Evolutionary conservation across 2,888 invertebrate species (phyloP).

Genomic region (Scelioninae gen. 1): DNA sequence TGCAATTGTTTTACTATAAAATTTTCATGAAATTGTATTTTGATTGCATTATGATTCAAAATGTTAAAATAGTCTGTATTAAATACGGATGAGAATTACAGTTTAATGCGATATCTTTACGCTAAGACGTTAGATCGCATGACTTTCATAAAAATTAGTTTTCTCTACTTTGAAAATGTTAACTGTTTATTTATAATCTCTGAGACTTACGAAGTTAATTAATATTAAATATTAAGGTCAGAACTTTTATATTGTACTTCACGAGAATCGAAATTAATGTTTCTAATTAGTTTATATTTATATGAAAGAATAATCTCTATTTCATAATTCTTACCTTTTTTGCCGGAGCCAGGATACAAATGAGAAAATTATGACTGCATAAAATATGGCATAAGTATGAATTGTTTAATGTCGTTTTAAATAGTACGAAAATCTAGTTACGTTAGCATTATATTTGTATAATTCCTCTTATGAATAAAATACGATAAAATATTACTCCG

Average conservation of each 20-base stretch:
- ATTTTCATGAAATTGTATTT: background rate
- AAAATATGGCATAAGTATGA: slow-evolving; percentile 1
- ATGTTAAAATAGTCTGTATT: too few species aligned
- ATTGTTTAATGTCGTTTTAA: slow-evolving; percentile 13
- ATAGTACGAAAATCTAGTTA: background rate
- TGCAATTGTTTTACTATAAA: background rate
- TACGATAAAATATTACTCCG: slow-evolving; percentile 30
- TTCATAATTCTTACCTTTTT: background rate
- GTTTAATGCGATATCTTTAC: too few species aligned
- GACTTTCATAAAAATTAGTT: too few species aligned
- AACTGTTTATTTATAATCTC: too few species aligned
- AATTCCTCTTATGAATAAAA: slow-evolving; percentile 16
- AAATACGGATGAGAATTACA: too few species aligned
- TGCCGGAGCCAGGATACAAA: background rate
- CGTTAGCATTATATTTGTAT: slow-evolving; percentile 13
- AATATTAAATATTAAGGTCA: too few species aligned
- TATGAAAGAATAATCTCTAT: background rate
- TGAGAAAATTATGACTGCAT: background rate
- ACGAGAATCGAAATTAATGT: too few species aligned
- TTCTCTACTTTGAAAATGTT: too few species aligned
- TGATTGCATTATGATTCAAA: too few species aligned
- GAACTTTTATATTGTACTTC: too few species aligned
- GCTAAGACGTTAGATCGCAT: too few species aligned
- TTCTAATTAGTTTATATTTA: background rate
- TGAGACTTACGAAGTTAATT: too few species aligned